Conservation (phyloP, 2,113 vertebrate genomes). For the Neomonachus schauinslandi region DNA sequence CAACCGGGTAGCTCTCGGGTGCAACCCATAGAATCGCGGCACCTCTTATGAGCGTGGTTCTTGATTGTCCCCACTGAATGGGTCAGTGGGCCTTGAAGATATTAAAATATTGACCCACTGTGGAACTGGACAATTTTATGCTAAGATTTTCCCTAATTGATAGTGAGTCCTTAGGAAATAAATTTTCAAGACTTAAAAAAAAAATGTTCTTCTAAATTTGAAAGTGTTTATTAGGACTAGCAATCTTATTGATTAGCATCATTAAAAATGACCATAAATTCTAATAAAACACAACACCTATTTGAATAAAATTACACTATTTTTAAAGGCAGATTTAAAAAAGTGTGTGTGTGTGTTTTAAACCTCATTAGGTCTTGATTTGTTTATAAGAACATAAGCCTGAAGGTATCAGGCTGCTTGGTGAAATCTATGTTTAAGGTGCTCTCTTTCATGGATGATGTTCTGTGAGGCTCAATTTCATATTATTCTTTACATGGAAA, state of each 20-base stretch:
- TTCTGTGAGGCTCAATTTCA: not conserved
- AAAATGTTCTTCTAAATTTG: slow-evolving; percentile 25
- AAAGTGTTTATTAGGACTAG: slow-evolving; percentile 19
- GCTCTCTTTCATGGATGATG: not conserved
- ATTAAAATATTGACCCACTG: not conserved
- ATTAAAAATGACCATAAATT: slow-evolving; percentile 25
- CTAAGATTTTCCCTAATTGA: not conserved
- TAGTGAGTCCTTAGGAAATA: slow-evolving; percentile 9
- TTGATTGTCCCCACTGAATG: not conserved
- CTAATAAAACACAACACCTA: slow-evolving; percentile 28
- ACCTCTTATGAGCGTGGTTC: not conserved
- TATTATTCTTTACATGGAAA: not conserved
- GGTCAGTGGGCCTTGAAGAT: not conserved
- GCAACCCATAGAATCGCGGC: not conserved
- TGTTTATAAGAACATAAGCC: slow-evolving; percentile 58
- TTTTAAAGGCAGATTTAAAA: slow-evolving; percentile 35
- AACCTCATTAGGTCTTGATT: slow-evolving; percentile 60
- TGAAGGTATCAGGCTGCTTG: slow-evolving; percentile 20
- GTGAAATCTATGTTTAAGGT: not conserved
- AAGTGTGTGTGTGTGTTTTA: not conserved
- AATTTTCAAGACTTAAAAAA: not conserved
- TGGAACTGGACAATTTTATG: not conserved
- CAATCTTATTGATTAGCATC: slow-evolving; percentile 9
- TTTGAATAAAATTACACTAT: slow-evolving; percentile 23
- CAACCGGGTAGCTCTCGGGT: not conserved